Evolutionary conservation across 2,888 invertebrate genomes (phyloP), one percentile per base, ranked within the genome.

Genomic region (Metellina segmentata): DNA sequence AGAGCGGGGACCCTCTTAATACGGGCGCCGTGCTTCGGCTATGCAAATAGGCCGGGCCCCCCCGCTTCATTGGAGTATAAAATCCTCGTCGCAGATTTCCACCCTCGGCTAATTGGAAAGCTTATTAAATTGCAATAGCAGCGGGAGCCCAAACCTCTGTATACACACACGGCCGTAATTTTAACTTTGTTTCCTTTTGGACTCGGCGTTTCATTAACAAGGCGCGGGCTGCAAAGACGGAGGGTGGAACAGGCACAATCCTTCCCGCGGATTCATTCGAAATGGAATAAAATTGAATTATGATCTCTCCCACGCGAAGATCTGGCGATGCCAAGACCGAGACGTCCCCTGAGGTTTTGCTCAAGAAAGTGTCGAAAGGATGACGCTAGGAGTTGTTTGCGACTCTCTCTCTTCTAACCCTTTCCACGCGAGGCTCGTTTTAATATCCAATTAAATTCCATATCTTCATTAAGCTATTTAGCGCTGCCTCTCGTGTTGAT

Each of bases 211-310:
- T 91, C 90, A 91, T 91, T 91, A 89, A 89, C 89, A 83, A 87
- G 88, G 74, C 89, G 78, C 87, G 81, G 34, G 34, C 34, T 34
- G 34, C 34, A 34, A 34, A 34, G 71, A 81, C 87, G 79, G 87
- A 19, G 70, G 51, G 70, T n/a, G 74, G 61, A 88, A 81, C 53
- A 9, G 11, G 74, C 69, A 74, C 85, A 75, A 89, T 72, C 61
- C 69, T 16, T 48, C 34, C 51, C 48, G 16, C 72, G 51, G 8
- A 78, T 69, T 49, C 61, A 48, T 79, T 77, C 82, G 91, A 81
- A 83, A 87, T 88, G 87, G 91, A 91, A 91, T 86, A 83, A 91
- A 91, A 91, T 91, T 91, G 91, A 91, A 91, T 91, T 91, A 91
- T 87, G 78, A 87, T 85, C 72, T 72, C 71, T 79, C 85, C 49